A percentile compares a stretch with the other conserved stretches of the same genome.
These are phyloP conservation scores for Struthidea cinerea DNA, from an alignment of 2,113 vertebrate genomes.

Conservation along the genomic window DNA sequence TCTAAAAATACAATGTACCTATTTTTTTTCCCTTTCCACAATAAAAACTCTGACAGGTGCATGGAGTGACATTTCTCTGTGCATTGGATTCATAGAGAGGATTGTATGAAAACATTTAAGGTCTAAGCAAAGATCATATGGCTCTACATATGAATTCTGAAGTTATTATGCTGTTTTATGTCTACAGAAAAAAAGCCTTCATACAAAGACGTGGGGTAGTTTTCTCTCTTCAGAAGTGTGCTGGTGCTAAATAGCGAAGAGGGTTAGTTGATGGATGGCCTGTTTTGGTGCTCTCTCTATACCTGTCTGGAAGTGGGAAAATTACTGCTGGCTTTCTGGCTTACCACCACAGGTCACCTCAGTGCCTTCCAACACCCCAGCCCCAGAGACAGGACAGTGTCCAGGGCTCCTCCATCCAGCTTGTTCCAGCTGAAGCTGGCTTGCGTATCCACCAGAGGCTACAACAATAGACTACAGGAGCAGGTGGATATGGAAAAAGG, in stretches of 20 bases:
- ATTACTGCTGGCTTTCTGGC: background rate
- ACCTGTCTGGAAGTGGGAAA: background rate
- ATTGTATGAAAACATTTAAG: background rate
- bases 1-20: background rate
- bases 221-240: background rate
- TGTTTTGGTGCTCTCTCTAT: rapidly evolving
- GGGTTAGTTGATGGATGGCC: background rate
- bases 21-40: background rate
- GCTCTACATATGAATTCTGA: background rate
- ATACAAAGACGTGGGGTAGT: background rate
- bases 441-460: background rate
- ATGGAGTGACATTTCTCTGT: conserved; percentile 2
- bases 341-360: background rate
- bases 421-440: background rate
- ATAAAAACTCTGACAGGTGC: conserved; percentile 52
- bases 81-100: background rate
- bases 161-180: background rate
- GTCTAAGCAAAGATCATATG: background rate
- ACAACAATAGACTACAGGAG: background rate
- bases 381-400: background rate
- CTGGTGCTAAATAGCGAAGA: background rate
- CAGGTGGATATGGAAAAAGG: background rate
- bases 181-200: background rate
- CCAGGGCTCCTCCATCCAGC: background rate
- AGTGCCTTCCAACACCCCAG: background rate